These are phyloP conservation scores for Xestia xanthographa DNA, from an alignment of 2,888 invertebrate species.

Conservation along the genomic window DNA sequence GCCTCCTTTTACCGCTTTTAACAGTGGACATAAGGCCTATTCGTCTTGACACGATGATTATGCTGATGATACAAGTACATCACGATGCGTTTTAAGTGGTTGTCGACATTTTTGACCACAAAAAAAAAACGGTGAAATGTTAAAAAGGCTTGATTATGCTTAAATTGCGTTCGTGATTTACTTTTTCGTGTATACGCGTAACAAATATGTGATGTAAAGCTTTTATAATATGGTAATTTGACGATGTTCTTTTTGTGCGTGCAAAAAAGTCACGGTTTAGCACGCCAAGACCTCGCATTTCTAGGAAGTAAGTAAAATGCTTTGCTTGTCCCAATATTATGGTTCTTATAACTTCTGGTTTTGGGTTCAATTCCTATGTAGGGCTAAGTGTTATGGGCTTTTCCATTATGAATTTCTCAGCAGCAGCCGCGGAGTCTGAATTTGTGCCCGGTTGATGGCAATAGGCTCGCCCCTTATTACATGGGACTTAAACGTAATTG, in stretches of 20 bases:
- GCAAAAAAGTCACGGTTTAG: not conserved
- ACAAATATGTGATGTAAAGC: slow-evolving; percentile 2
- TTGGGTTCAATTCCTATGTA: not conserved
- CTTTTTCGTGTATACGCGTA: not conserved
- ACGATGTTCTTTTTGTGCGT: not conserved
- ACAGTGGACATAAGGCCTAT: slow-evolving; percentile 22
- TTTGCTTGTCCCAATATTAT: not conserved
- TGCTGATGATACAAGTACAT: slow-evolving; percentile 24
- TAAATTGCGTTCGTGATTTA: slow-evolving; percentile 3
- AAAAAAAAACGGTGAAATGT: slow-evolving; percentile 1
- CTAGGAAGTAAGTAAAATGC: not conserved
- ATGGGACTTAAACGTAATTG: not conserved
- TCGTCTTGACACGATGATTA: slow-evolving; percentile 5
- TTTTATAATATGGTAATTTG: slow-evolving; percentile 1
- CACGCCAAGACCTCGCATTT: not conserved
- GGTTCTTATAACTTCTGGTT: not conserved
- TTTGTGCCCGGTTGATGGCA: not conserved
- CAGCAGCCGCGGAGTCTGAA: not conserved
- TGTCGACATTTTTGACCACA: slow-evolving; percentile 24
- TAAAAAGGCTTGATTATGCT: slow-evolving; percentile 11
- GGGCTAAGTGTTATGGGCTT: not conserved
- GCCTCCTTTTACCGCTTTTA: slow-evolving; percentile 1
- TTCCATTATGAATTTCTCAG: not conserved
- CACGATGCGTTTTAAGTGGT: slow-evolving; percentile 45
- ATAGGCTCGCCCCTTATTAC: not conserved